Percentiles rank a stretch among this genome's conserved stretches.
phyloP scores from a whole-genome alignment of 2,888 invertebrate genomes.

The Ornithoptera alexandrae region DNA sequence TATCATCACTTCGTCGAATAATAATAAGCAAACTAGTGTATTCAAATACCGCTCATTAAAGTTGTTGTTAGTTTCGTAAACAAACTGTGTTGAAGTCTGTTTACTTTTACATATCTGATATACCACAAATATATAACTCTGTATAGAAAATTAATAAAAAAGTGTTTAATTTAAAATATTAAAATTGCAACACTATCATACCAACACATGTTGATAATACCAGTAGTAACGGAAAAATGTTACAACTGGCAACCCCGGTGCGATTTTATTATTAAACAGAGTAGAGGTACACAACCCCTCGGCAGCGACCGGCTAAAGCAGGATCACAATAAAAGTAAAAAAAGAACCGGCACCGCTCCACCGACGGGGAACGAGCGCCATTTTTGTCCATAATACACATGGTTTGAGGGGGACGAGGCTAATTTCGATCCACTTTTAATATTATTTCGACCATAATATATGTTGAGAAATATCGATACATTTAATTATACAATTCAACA shows the following conservation, averaged over 20 bases:
- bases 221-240: neutral
- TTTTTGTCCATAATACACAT: constrained; percentile 32
- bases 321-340: constrained; percentile 42
- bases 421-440: neutral
- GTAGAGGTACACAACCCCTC: constrained; percentile 34
- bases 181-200: neutral
- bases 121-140: too few species aligned
- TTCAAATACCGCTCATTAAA: too few species aligned
- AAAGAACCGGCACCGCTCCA: constrained; percentile 36
- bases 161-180: neutral
- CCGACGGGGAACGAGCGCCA: constrained; percentile 47
- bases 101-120: too few species aligned
- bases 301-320: constrained; percentile 39
- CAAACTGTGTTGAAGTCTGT: too few species aligned
- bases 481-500: too few species aligned
- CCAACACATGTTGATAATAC: constrained; percentile 3
- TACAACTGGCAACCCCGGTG: constrained; percentile 16
- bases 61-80: too few species aligned
- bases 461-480: neutral
- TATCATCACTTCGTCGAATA: too few species aligned
- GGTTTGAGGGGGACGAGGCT: constrained; percentile 12
- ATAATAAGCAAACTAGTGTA: too few species aligned
- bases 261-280: constrained; percentile 23
- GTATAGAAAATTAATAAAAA: too few species aligned
- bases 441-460: neutral